These are phyloP conservation scores for Grus americana DNA, from an alignment of 2,113 vertebrate genomes.

Conservation along the genomic window DNA sequence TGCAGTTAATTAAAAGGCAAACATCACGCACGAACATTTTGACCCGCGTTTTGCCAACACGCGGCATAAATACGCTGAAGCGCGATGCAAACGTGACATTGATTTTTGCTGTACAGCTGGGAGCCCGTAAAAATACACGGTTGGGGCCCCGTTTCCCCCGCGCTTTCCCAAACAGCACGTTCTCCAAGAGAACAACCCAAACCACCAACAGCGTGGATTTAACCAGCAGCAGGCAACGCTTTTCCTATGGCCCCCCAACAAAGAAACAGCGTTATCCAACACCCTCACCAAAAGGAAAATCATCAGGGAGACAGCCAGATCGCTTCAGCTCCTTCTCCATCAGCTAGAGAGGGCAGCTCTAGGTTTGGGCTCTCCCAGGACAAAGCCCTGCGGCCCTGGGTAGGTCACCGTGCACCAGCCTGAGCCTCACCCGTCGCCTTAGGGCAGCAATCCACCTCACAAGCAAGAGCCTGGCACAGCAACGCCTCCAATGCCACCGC, in stretches of 20 bases:
- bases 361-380: background rate
- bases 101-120: background rate
- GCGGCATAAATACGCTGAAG: accelerated
- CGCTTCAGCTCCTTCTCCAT: accelerated
- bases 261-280: too few relatives aligned
- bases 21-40: accelerated
- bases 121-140: background rate
- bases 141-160: background rate
- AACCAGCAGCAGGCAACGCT: background rate
- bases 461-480: background rate
- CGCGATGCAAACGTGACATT: accelerated
- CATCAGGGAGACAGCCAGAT: too few relatives aligned
- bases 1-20: background rate
- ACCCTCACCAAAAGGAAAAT: background rate
- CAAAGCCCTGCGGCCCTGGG: background rate
- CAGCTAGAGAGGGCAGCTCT: background rate
- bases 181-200: background rate
- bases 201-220: background rate
- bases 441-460: background rate
- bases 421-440: background rate
- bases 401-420: accelerated
- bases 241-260: background rate
- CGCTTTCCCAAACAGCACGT: accelerated
- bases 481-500: too few relatives aligned
- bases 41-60: background rate